Conservation (phyloP, 1,140 invertebrate genomes). For the Eumaeus atala region DNA sequence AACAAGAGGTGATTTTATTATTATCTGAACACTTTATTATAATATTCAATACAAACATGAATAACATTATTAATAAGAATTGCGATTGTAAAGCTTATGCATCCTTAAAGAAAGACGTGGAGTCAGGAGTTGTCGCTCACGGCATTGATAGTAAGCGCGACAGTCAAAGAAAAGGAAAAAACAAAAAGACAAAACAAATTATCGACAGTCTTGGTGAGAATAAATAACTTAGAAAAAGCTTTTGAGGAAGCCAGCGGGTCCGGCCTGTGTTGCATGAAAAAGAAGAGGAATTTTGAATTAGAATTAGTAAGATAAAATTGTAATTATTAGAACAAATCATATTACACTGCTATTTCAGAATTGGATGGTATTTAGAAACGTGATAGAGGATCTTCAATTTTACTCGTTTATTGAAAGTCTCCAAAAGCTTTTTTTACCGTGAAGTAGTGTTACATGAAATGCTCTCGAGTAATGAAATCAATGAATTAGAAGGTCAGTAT, state of each 20-base stretch:
- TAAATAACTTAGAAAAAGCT: conserved; percentile 87
- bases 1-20: conserved; percentile 56
- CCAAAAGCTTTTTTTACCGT: too few relatives aligned
- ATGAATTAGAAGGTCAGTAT: neutral
- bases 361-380: neutral
- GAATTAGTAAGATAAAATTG: conserved; percentile 28
- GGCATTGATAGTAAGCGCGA: conserved; percentile 41
- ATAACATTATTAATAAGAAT: conserved; percentile 61
- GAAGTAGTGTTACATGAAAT: too few relatives aligned
- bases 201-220: conserved; percentile 71
- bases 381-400: too few relatives aligned
- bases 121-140: conserved; percentile 47
- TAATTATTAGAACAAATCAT: neutral
- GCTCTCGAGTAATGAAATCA: neutral
- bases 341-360: neutral
- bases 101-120: conserved; percentile 52
- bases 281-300: conserved; percentile 33
- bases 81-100: conserved; percentile 55
- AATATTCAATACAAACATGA: conserved; percentile 59
- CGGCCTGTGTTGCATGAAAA: conserved; percentile 77
- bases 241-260: conserved; percentile 90
- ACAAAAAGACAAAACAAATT: conserved; percentile 62
- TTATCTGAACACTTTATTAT: conserved; percentile 69
- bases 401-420: too few relatives aligned
- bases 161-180: conserved; percentile 52